Conservation (phyloP, 2,113 vertebrate genomes). For the Chamaetylas fuelleborni region DNA sequence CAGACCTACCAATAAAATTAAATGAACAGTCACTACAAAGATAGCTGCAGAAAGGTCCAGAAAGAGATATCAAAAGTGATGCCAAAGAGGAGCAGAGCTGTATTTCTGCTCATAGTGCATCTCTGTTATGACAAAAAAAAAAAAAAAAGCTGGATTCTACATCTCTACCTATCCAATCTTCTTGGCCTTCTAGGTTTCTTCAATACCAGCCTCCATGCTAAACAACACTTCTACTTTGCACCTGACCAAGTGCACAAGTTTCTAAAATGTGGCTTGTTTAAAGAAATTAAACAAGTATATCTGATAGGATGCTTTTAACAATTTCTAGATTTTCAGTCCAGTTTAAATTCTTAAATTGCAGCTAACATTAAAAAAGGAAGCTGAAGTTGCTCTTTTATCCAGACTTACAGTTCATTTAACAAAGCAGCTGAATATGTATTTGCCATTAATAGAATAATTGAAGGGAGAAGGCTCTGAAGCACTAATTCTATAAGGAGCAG, state of each 20-base stretch:
- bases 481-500: neutral
- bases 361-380: neutral
- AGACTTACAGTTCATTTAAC: neutral
- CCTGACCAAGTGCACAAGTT: neutral
- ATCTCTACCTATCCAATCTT: neutral
- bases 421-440: neutral
- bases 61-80: neutral
- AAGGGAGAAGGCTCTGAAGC: neutral
- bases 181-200: neutral
- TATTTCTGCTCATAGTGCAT: neutral
- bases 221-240: neutral
- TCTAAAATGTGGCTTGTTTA: neutral
- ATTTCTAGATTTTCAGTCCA: neutral
- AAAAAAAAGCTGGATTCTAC: neutral
- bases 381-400: neutral
- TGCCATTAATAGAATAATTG: neutral
- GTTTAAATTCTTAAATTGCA: neutral
- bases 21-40: neutral
- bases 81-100: neutral
- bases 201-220: neutral
- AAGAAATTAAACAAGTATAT: neutral
- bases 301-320: neutral
- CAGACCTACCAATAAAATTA: neutral
- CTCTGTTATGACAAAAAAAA: neutral
- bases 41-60: neutral